Evolutionary conservation across 1,140 invertebrate species (phyloP).

Genomic region (Helicoverpa armigera): DNA sequence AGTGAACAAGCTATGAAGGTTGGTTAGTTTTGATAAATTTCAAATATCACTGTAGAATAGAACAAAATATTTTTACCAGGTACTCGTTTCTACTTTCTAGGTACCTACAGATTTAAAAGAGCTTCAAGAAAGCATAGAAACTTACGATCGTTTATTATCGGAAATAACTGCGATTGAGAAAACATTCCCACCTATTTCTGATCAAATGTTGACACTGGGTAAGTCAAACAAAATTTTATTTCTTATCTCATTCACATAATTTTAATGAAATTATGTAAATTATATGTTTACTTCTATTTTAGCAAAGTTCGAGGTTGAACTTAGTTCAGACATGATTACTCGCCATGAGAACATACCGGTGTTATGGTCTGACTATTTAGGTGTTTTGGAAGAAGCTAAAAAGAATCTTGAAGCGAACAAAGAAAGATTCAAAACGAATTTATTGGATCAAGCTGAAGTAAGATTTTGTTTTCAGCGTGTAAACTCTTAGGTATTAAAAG

Average conservation of each 20-base stretch:
- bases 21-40: conserved; percentile 29
- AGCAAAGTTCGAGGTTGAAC: conserved; percentile 90
- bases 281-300: conserved; percentile 29
- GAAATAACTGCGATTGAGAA: conserved; percentile 89
- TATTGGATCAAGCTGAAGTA: conserved; percentile 89
- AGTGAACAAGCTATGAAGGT: conserved; percentile 82
- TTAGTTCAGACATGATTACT: conserved; percentile 87
- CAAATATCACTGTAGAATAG: conserved; percentile 11
- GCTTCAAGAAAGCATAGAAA: conserved; percentile 87
- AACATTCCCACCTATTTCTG: conserved; percentile 90
- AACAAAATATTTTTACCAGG: neutral
- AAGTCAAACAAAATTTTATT: conserved; percentile 64
- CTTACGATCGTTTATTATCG: conserved; percentile 88
- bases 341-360: conserved; percentile 88
- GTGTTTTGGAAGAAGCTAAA: conserved; percentile 89
- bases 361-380: conserved; percentile 90
- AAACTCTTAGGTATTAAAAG: no score
- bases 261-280: neutral
- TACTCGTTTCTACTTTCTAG: conserved; percentile 62
- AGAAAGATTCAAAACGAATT: conserved; percentile 90
- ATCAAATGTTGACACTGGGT: conserved; percentile 91
- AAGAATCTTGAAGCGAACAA: conserved; percentile 90
- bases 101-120: conserved; percentile 88
- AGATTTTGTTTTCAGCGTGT: neutral
- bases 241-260: no score